These are phyloP conservation scores for Lepus europaeus DNA, from an alignment of 2,113 vertebrate species.

Conservation along the genomic window DNA sequence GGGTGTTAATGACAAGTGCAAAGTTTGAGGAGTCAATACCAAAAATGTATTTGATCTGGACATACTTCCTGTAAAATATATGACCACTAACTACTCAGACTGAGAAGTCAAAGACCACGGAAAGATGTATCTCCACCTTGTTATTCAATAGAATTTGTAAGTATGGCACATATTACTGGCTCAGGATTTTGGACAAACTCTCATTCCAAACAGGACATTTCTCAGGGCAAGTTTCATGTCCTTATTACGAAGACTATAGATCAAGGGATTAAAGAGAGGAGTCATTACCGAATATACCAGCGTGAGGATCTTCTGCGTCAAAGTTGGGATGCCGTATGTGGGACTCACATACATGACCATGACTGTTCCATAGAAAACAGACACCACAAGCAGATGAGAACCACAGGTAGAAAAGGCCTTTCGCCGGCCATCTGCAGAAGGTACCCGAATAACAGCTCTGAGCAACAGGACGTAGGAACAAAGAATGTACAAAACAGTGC, in stretches of 20 bases:
- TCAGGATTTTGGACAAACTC: slow-evolving; percentile 43
- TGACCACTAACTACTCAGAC: neutral
- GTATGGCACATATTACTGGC: neutral
- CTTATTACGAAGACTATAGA: slow-evolving; percentile 83
- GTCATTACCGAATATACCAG: slow-evolving; percentile 79
- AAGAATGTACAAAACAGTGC: slow-evolving; percentile 73
- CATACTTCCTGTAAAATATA: neutral
- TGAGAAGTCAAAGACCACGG: neutral
- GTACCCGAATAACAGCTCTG: slow-evolving; percentile 75
- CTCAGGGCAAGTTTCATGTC: slow-evolving; percentile 79
- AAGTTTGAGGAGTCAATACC: neutral
- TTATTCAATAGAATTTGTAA: slow-evolving; percentile 47
- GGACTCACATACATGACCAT: slow-evolving; percentile 81
- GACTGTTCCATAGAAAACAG: slow-evolving; percentile 81
- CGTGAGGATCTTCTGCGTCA: slow-evolving; percentile 78
- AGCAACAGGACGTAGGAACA: slow-evolving; percentile 76
- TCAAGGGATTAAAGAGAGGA: slow-evolving; percentile 81
- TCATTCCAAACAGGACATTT: slow-evolving; percentile 53
- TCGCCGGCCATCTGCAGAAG: slow-evolving; percentile 52
- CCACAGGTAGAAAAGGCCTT: slow-evolving; percentile 82
- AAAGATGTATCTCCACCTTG: neutral
- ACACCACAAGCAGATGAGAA: slow-evolving; percentile 80
- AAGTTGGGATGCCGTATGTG: slow-evolving; percentile 61
- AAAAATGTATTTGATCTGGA: neutral
- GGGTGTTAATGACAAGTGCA: neutral